Percentiles rank a stretch among this genome's conserved stretches.
Evolutionary conservation across 2,113 vertebrate genomes (phyloP).

Genomic region (rat (Rattus norvegicus)): DNA sequence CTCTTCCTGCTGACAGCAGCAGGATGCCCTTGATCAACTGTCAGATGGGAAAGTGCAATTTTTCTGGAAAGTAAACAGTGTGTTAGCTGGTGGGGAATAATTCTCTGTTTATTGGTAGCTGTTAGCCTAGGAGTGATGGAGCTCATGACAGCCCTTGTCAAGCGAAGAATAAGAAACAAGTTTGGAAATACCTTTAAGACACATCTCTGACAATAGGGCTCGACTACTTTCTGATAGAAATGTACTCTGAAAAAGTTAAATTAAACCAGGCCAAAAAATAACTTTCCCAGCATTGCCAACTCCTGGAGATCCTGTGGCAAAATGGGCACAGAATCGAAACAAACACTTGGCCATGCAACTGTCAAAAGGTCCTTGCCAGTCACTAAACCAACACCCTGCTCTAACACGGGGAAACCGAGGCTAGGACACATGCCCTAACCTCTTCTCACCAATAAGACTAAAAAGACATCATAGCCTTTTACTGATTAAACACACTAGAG

Average conservation of each 20-base stretch:
- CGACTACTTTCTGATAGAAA: slow-evolving; percentile 78
- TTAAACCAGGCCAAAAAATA: slow-evolving; percentile 62
- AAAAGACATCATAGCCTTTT: slow-evolving; percentile 37
- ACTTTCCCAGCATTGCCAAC: slow-evolving; percentile 59
- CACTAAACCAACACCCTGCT: neutral
- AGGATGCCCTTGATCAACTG: slow-evolving; percentile 89
- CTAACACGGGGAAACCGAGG: slow-evolving; percentile 45
- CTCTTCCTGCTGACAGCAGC: slow-evolving; percentile 90
- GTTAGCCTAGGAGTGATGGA: slow-evolving; percentile 83
- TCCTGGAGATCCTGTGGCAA: slow-evolving; percentile 36
- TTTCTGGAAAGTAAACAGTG: slow-evolving; percentile 89
- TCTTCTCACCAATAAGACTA: neutral
- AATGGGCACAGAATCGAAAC: slow-evolving; percentile 30
- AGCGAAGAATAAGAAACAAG: slow-evolving; percentile 79
- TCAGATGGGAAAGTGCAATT: slow-evolving; percentile 88
- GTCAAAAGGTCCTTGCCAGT: neutral
- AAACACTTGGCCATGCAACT: neutral
- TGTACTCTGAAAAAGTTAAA: slow-evolving; percentile 70
- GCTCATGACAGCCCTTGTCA: slow-evolving; percentile 85
- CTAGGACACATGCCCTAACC: neutral
- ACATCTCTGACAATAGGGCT: slow-evolving; percentile 75
- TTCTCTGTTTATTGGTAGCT: slow-evolving; percentile 88
- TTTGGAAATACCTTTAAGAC: slow-evolving; percentile 77
- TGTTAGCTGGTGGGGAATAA: slow-evolving; percentile 88
- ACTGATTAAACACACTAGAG: neutral